phyloP scores from a whole-genome alignment of 2,797 vertebrate genomes.

The Neosilurus hyrtlii region DNA sequence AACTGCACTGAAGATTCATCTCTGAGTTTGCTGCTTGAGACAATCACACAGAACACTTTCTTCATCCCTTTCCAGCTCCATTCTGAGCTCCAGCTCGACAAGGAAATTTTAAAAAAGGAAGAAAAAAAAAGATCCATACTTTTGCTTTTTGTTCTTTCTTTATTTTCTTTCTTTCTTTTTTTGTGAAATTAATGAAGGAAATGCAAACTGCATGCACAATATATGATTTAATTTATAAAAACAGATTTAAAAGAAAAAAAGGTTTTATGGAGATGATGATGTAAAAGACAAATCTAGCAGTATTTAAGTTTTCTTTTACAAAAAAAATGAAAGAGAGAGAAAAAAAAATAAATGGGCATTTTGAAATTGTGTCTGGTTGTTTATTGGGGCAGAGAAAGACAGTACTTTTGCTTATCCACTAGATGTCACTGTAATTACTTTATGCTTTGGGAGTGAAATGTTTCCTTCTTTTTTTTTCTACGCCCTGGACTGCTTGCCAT shows the following conservation, averaged over 20 bases:
- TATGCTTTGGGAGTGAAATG: too few relatives aligned
- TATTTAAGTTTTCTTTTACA: conserved; percentile 88
- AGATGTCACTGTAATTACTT: conserved; percentile 13
- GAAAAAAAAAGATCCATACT: conserved; percentile 61
- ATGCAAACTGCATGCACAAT: conserved; percentile 90
- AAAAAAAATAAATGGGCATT: conserved; percentile 83
- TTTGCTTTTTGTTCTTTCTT: conserved; percentile 57
- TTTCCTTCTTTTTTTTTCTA: too few relatives aligned
- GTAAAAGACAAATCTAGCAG: conserved; percentile 79
- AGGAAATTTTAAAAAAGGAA: conserved; percentile 16
- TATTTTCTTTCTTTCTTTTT: conserved; percentile 68
- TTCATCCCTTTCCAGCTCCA: conserved; percentile 49
- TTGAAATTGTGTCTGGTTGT: conserved; percentile 53
- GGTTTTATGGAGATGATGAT: conserved; percentile 86
- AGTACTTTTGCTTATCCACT: not conserved
- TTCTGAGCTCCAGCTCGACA: conserved; percentile 44
- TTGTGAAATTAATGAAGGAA: conserved; percentile 82
- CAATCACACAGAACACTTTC: conserved; percentile 67
- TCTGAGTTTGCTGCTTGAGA: conserved; percentile 66
- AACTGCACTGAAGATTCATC: conserved; percentile 59
- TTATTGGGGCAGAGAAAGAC: not conserved
- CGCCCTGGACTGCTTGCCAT: too few relatives aligned
- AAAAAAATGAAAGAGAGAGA: conserved; percentile 62
- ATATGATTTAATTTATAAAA: conserved; percentile 88
- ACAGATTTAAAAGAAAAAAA: conserved; percentile 68